A percentile compares a stretch with the other conserved stretches of the same genome.
Conservation (phyloP, 2,888 invertebrate genomes). For the Cybosia mesomella region DNA sequence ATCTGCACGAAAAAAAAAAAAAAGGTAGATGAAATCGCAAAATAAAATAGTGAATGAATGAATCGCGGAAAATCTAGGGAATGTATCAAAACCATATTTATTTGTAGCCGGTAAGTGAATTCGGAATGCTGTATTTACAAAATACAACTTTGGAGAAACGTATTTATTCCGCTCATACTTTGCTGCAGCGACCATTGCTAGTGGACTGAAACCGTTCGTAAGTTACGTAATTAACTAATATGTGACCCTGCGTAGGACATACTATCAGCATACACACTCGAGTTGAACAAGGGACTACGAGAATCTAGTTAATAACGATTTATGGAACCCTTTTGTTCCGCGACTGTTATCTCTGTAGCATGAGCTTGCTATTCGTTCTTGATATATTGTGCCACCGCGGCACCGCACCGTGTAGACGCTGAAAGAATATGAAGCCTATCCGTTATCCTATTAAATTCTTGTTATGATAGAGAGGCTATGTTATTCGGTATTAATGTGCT, state of each 20-base stretch:
- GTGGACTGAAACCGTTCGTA: conserved; percentile 26
- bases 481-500: conserved; percentile 14
- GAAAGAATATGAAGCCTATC: conserved; percentile 64
- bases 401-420: conserved; percentile 65
- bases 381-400: conserved; percentile 79
- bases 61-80: no score
- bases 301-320: conserved; percentile 83
- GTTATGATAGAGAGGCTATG: conserved; percentile 15
- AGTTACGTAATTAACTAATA: conserved; percentile 45
- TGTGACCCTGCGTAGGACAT: conserved; percentile 31
- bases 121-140: no score
- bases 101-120: no score
- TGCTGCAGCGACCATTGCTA: not conserved
- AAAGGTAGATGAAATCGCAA: no score
- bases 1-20: no score
- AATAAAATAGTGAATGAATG: no score
- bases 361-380: conserved; percentile 79
- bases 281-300: conserved; percentile 73
- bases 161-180: not conserved
- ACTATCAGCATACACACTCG: conserved; percentile 63
- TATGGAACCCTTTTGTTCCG: conserved; percentile 84
- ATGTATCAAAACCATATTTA: no score
- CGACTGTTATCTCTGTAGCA: conserved; percentile 77
- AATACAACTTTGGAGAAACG: no score
- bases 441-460: conserved; percentile 52